A percentile compares a stretch with the other conserved stretches of the same genome.
Conservation (phyloP, 2,888 invertebrate species). For the Dendrolimus houi region DNA sequence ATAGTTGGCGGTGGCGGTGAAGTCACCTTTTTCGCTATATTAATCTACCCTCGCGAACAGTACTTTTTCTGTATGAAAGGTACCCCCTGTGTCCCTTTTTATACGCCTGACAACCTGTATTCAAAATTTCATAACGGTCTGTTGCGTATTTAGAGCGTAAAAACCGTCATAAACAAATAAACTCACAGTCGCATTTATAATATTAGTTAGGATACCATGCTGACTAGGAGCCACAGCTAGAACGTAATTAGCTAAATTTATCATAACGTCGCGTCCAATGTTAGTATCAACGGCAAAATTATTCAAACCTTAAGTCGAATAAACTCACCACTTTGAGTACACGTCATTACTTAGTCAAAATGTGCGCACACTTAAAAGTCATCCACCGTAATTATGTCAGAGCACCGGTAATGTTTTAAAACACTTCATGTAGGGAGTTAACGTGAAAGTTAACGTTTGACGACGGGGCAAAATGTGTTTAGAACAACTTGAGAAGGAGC, state of each 20-base stretch:
- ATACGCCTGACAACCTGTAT: too few relatives aligned
- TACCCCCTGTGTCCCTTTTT: too few relatives aligned
- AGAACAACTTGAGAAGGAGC: conserved; percentile 14
- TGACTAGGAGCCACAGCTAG: too few relatives aligned
- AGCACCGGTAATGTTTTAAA: conserved; percentile 42
- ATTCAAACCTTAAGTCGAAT: neutral
- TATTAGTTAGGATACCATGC: too few relatives aligned
- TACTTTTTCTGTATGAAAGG: too few relatives aligned
- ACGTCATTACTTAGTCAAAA: neutral
- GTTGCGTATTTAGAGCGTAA: neutral
- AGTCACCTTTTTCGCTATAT: too few relatives aligned
- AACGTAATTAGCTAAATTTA: too few relatives aligned
- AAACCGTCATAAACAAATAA: neutral
- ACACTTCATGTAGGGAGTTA: conserved; percentile 45
- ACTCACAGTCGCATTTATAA: neutral
- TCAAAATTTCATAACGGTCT: too few relatives aligned
- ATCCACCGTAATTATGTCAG: conserved; percentile 47
- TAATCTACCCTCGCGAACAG: too few relatives aligned
- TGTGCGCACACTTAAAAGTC: conserved; percentile 33
- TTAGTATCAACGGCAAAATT: too few relatives aligned
- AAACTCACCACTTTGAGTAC: neutral
- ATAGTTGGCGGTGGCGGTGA: too few relatives aligned
- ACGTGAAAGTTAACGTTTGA: conserved; percentile 29
- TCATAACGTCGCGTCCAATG: too few relatives aligned
- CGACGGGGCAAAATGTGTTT: conserved; percentile 34